Percentiles rank a stretch among this genome's conserved stretches.
Evolutionary conservation across 2,888 invertebrate species (phyloP).

Genomic region (Tinea trinotella): DNA sequence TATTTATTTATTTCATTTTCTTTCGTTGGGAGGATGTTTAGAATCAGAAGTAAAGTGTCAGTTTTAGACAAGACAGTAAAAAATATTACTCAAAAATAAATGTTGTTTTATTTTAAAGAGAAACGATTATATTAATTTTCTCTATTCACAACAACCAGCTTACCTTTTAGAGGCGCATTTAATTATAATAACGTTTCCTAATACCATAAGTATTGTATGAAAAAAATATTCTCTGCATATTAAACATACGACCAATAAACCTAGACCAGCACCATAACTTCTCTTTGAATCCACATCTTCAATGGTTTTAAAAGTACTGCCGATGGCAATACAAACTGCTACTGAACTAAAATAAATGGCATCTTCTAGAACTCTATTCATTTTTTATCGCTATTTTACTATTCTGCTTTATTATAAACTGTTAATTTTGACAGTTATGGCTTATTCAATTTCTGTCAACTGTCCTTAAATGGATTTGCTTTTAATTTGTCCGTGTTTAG

Average conservation of each 20-base stretch:
- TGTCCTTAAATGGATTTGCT: no score
- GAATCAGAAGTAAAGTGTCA: no score
- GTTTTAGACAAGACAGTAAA: no score
- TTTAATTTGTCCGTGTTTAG: no score
- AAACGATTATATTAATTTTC: no score
- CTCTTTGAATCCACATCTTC: conserved; percentile 57
- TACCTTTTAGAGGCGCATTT: conserved; percentile 69
- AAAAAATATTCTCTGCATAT: conserved; percentile 74
- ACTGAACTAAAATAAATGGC: conserved; percentile 40
- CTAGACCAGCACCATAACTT: conserved; percentile 73
- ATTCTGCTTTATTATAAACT: not conserved
- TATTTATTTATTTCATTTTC: not conserved
- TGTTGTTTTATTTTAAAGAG: no score
- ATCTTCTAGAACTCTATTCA: conserved; percentile 25
- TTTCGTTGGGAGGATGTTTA: no score
- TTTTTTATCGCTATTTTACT: not conserved
- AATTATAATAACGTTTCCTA: conserved; percentile 75
- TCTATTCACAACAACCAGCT: no score
- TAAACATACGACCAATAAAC: conserved; percentile 67
- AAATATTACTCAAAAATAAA: no score
- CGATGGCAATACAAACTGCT: conserved; percentile 69
- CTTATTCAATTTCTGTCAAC: no score
- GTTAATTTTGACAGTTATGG: not conserved
- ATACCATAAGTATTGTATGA: conserved; percentile 72
- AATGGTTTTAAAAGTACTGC: conserved; percentile 73